These are phyloP conservation scores for Mola mola DNA, from an alignment of 2,113 vertebrate genomes.

Conservation along the genomic window DNA sequence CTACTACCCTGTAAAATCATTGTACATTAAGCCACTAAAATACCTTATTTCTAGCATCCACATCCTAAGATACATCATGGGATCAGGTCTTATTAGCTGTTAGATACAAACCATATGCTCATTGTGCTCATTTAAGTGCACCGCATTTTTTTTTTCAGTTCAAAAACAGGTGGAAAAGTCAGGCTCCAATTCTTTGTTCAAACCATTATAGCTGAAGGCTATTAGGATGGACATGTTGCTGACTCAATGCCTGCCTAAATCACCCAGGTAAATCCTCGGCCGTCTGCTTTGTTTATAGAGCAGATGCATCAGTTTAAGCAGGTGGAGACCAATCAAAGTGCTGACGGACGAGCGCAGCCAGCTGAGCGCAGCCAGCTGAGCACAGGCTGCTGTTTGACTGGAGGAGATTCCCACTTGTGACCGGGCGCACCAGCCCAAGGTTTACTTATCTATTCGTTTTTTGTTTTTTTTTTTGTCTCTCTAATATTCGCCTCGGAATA, in stretches of 20 bases:
- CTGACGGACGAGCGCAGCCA: conserved; percentile 21
- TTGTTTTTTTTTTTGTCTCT: no score
- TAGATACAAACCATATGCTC: no score
- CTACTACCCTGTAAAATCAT: no score
- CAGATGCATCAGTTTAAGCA: conserved; percentile 49
- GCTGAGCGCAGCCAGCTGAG: conserved; percentile 1
- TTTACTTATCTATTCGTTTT: conserved; percentile 4
- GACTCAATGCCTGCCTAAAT: conserved; percentile 50
- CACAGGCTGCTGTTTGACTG: no score
- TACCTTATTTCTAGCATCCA: no score
- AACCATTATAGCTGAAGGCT: conserved; percentile 16
- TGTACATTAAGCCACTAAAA: no score
- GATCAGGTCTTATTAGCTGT: no score
- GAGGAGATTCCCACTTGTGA: conserved; percentile 35
- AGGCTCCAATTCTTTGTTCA: conserved; percentile 1
- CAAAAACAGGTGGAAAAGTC: not conserved
- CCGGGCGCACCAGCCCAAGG: not conserved
- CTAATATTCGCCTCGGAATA: no score
- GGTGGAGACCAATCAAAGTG: conserved; percentile 25
- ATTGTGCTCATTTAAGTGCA: no score
- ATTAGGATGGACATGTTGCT: conserved; percentile 57
- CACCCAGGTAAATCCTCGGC: conserved; percentile 49
- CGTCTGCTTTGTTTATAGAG: conserved; percentile 43
- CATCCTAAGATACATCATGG: no score
- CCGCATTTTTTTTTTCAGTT: not conserved